Evolutionary conservation across 1,140 invertebrate species (phyloP), one percentile per base, ranked within the genome.

Genomic region (Manduca sexta): DNA sequence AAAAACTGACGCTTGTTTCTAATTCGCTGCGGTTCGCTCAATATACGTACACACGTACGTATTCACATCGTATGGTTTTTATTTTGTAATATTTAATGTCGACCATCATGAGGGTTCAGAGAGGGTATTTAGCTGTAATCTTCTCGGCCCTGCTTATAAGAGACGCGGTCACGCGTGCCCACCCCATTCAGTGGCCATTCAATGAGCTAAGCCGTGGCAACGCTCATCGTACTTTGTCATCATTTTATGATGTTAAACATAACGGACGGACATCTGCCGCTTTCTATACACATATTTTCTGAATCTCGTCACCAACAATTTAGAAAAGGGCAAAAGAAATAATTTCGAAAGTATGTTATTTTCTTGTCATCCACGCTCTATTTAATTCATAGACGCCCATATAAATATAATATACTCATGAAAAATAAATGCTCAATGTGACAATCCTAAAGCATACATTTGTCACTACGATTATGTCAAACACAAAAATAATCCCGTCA

Each of bases 381-480:
- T 26, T 3, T 26, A 5, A 26, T 40, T 4, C 16, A 40, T 3
- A n/a, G 15, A 40, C 8, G 16, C 16, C 16, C 16, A 37, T 3
- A 10, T 13, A 40, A 40, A 40, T 18, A 43, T 31, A 43, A 29
- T 43, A 29, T n/a, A 43, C n/a, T 30, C n/a, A 12, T 14, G 41
- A 41, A 52, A 54, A 54, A 44, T 61, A 71, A 57, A 48, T 49
- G 49, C 73, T 69, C 73, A 69, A 72, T 62, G 54, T 74, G 75
- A 74, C 77, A 74, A 57, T 59, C 70, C 68, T 75, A 73, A 76
- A 76, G 56, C 49, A 74, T 63, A 79, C 75, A 81, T 84, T 83
- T 84, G 81, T 84, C 81, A 83, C 75, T 80, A 79, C 72, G 81
- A 83, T 84, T 83, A 84, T 84, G 79, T 84, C 81, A 84, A 83